Evolutionary conservation across 1,140 invertebrate genomes (phyloP).

Genomic region (Papilio dardanus): DNA sequence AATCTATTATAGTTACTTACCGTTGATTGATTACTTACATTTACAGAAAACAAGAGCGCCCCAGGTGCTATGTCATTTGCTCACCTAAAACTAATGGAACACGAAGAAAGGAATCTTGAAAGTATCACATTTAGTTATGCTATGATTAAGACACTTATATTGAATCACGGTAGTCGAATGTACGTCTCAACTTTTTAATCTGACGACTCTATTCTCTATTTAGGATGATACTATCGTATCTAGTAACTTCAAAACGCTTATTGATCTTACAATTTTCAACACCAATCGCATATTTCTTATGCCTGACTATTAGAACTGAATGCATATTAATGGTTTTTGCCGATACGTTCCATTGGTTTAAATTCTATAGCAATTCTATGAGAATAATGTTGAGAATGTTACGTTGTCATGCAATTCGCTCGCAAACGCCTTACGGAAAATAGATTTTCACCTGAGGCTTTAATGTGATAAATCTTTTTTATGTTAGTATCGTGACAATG

Average conservation of each 20-base stretch:
- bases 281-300: neutral
- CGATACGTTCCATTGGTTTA: neutral
- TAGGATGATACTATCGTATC: neutral
- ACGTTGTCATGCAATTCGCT: conserved; percentile 12
- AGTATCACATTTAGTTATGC: neutral
- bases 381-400: conserved; percentile 17
- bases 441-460: neutral
- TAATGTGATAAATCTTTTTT: neutral
- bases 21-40: conserved; percentile 32
- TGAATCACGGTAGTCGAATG: neutral
- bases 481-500: neutral
- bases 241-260: neutral
- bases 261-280: neutral
- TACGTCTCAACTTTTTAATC: neutral
- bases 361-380: neutral
- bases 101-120: neutral
- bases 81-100: neutral
- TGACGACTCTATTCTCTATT: neutral
- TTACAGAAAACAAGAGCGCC: neutral
- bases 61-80: neutral
- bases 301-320: neutral
- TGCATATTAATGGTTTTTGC: neutral
- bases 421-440: neutral
- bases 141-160: neutral
- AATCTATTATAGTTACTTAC: conserved; percentile 8